Conservation (phyloP, 2,888 invertebrate species). For the Bedellia somnulentella region DNA sequence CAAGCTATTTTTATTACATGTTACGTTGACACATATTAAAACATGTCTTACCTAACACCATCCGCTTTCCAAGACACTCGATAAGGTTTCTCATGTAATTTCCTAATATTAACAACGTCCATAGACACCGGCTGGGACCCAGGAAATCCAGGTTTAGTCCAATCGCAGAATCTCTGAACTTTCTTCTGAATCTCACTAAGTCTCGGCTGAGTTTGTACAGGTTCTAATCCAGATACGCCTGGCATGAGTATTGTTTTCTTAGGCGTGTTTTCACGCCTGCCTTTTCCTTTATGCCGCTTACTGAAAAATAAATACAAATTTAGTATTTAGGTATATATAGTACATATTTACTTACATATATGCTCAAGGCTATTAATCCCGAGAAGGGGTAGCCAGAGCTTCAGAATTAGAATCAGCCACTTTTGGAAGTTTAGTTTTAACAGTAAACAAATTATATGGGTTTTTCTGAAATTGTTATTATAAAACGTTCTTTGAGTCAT, state of each 20-base stretch:
- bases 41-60: constrained; percentile 83
- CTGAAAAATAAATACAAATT: no score
- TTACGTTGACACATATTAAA: no score
- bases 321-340: not conserved
- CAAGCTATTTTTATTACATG: no score
- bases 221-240: constrained; percentile 78
- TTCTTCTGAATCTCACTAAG: constrained; percentile 70
- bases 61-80: constrained; percentile 99
- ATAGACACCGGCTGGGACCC: constrained; percentile 98
- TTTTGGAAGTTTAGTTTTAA: no score
- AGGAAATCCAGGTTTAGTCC: constrained; percentile 83
- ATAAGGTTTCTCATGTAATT: constrained; percentile 81
- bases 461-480: no score
- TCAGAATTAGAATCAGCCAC: no score
- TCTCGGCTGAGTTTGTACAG: constrained; percentile 65
- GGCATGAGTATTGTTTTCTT: constrained; percentile 81
- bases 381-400: no score
- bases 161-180: constrained; percentile 77
- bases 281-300: constrained; percentile 22
- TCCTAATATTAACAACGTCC: constrained; percentile 77
- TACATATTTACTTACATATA: no score
- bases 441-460: no score
- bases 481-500: no score
- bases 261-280: constrained; percentile 55
- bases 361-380: no score